Evolutionary conservation across 2,797 vertebrate genomes (phyloP).

Genomic region (Notamacropus eugenii): DNA sequence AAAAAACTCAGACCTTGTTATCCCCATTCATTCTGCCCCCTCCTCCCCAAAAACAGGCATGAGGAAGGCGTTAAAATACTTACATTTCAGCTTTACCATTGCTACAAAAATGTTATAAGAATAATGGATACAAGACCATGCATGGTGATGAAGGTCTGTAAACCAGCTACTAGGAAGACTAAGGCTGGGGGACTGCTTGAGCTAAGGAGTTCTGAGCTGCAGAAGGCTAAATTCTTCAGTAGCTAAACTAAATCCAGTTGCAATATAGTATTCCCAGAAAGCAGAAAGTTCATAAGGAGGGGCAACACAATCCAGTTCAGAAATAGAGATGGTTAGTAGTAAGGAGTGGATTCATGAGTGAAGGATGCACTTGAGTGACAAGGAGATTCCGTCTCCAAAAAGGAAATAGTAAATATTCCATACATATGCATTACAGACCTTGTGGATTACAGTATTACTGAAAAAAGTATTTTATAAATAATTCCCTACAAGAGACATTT

Average conservation of each 20-base stretch:
- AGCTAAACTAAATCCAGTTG: neutral
- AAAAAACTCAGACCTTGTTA: neutral
- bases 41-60: neutral
- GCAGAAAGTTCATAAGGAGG: neutral
- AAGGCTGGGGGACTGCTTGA: neutral
- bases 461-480: neutral
- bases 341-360: neutral
- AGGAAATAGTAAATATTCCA: neutral
- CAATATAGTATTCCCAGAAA: neutral
- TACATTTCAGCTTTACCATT: neutral
- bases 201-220: neutral
- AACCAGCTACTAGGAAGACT: neutral
- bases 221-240: neutral
- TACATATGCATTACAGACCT: neutral
- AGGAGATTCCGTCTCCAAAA: neutral
- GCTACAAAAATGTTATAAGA: neutral
- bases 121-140: neutral
- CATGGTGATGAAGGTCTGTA: neutral
- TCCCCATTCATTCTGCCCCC: neutral
- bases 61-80: neutral
- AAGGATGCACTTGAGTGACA: neutral
- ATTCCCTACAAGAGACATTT: neutral
- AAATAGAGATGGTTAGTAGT: neutral
- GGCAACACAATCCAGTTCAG: neutral
- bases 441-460: neutral